Evolutionary conservation across 1,140 invertebrate species (phyloP).

Genomic region (Bombus haemorrhoidalis): DNA sequence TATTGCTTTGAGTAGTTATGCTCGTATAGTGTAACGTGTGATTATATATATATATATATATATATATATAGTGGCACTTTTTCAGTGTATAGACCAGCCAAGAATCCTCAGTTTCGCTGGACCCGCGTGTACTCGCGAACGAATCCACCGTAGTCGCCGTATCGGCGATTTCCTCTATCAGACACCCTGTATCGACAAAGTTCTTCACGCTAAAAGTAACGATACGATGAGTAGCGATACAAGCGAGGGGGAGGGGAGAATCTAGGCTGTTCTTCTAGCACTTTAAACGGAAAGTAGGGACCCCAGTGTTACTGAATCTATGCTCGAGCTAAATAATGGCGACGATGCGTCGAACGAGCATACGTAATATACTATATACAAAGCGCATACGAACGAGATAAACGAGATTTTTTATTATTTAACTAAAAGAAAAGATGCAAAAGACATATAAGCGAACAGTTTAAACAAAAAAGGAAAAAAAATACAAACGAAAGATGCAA

Average conservation of each 20-base stretch:
- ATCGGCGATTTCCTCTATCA: slow-evolving; percentile 57
- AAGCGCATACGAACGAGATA: slow-evolving; percentile 30
- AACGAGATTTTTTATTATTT: slow-evolving; percentile 24
- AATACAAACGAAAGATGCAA: slow-evolving; percentile 61
- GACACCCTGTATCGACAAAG: slow-evolving; percentile 62
- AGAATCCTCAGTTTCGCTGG: slow-evolving; percentile 15
- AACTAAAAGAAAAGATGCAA: slow-evolving; percentile 11
- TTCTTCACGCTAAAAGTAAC: slow-evolving; percentile 51
- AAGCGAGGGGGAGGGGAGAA: slow-evolving; percentile 75
- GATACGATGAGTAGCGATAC: slow-evolving; percentile 69
- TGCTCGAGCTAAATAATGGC: slow-evolving; percentile 66
- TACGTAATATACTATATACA: slow-evolving; percentile 28
- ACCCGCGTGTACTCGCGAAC: neutral
- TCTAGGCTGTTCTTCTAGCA: slow-evolving; percentile 84
- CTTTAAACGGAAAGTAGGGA: slow-evolving; percentile 84
- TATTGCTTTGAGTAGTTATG: neutral
- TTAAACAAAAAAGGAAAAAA: slow-evolving; percentile 19
- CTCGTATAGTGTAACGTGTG: neutral
- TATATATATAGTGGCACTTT: slow-evolving; percentile 3
- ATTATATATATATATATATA: neutral
- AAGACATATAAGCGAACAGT: neutral
- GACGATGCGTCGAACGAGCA: slow-evolving; percentile 47
- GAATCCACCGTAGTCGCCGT: neutral
- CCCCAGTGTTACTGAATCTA: slow-evolving; percentile 80
- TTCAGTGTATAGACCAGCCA: slow-evolving; percentile 47